Base-by-base conservation (phyloP, 2,797 vertebrate genomes). In the Lophius americanus region DNA sequence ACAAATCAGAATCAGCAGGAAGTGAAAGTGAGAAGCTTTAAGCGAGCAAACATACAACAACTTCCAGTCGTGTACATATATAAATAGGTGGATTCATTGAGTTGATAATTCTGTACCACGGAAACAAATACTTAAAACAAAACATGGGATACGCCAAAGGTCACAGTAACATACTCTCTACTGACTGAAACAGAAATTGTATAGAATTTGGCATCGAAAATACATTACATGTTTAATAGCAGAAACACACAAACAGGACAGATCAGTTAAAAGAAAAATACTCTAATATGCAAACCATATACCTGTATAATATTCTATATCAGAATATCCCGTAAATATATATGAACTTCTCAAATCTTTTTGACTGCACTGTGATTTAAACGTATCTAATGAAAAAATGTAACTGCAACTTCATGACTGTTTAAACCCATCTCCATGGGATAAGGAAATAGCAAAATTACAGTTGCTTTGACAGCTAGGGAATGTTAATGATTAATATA, bases 121-220 rank as follows among this genome's bases (percentile, higher is more conserved):
- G 51, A 71, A 56, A 75, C 71, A 49, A 23, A 23, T 23, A 23
- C 23, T 32, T 68, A 50, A 62, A 74, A 78, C 69, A 57, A 66
- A 78, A 73, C 58, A 60, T 4, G 14, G 38, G 35, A 50, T 7
- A 9, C 41, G 50, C 60, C 51, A 1, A 39, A 72, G 60, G 56
- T 60, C 52, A 58, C 36, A 56, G 51, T 55, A 52, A 65, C 68
- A 64, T 68, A 54, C 13, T 13, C 56, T 51, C 68, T 66, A n/a
- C 69, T 62, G 43, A 12, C 53, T 51, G 64, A 1, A 62, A 59
- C 33, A 6, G 6, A 53, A 54, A 76, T 38, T 60, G 46, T 73
- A 53, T 9, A 32, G 41, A 49, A 11, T 23, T 23, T 14, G 10
- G 5, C 48, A 35, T 23, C n/a, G n/a, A 42, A 42, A 68, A 23